These are phyloP conservation scores for Brachionus angularis DNA, from an alignment of 1,140 invertebrate genomes.

Conservation along the genomic window DNA sequence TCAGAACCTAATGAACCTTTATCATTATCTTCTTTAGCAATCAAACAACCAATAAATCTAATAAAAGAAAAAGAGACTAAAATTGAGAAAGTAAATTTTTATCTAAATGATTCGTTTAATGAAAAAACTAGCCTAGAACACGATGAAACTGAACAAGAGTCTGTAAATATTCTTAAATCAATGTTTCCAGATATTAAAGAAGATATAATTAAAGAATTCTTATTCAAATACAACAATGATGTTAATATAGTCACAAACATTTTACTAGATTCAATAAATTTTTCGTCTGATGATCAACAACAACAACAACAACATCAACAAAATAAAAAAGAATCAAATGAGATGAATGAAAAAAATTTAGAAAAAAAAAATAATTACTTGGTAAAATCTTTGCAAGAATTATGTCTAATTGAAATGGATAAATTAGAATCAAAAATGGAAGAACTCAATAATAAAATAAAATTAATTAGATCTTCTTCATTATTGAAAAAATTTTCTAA, in stretches of 20 bases:
- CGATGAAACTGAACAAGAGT: slow-evolving; percentile 2
- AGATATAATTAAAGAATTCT: slow-evolving; percentile 35
- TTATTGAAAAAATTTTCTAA: not conserved
- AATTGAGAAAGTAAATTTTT: not conserved
- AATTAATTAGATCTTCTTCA: not conserved
- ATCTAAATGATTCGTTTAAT: slow-evolving; percentile 16
- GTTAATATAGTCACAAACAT: slow-evolving; percentile 30
- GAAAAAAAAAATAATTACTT: not conserved
- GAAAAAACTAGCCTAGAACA: no score
- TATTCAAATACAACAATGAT: slow-evolving; percentile 33
- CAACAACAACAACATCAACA: no score
- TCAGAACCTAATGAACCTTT: no score
- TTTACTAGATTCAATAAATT: slow-evolving; percentile 25
- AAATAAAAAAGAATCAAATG: not conserved
- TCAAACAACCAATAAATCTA: no score
- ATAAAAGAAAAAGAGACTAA: not conserved
- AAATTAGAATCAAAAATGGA: slow-evolving; percentile 11
- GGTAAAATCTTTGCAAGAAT: slow-evolving; percentile 30
- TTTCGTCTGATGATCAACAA: not conserved
- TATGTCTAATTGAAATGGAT: slow-evolving; percentile 25
- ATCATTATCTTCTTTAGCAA: not conserved
- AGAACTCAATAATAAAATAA: not conserved
- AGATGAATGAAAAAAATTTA: not conserved
- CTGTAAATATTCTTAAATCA: not conserved
- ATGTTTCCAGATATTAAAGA: slow-evolving; percentile 33